Conservation (phyloP, 35 echinoderm and acorn worm genomes). For the Chiridota heheva region DNA sequence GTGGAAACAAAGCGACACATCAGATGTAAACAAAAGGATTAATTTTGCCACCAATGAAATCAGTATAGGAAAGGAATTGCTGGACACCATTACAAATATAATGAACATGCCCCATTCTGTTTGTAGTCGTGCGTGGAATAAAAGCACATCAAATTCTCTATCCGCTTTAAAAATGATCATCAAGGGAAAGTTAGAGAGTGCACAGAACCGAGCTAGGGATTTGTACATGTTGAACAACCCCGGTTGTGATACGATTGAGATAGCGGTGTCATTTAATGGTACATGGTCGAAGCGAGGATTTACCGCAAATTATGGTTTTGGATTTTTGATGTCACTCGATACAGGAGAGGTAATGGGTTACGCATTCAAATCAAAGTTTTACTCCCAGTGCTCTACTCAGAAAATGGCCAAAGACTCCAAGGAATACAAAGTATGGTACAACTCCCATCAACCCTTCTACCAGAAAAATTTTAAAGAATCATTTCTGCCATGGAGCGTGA, state of each 20-base stretch:
- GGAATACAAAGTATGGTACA: slow-evolving; percentile 14
- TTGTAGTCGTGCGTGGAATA: not conserved
- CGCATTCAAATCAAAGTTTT: slow-evolving; percentile 33
- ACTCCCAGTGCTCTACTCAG: slow-evolving; percentile 27
- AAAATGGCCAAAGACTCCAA: slow-evolving; percentile 11
- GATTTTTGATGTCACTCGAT: slow-evolving; percentile 60
- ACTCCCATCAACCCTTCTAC: not conserved
- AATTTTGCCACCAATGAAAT: not conserved
- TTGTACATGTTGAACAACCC: not conserved
- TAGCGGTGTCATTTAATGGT: slow-evolving; percentile 52
- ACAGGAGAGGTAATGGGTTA: slow-evolving; percentile 56
- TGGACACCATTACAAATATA: not conserved
- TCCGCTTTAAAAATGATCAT: not conserved
- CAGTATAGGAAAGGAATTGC: not conserved
- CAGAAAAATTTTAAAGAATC: slow-evolving; percentile 15
- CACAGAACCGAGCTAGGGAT: not conserved
- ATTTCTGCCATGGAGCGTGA: slow-evolving; percentile 36
- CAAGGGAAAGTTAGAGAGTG: not conserved
- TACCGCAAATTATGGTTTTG: slow-evolving; percentile 54
- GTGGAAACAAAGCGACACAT: not conserved
- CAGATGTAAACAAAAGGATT: not conserved
- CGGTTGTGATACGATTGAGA: slow-evolving; percentile 7
- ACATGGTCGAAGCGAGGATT: slow-evolving; percentile 53
- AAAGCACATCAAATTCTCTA: not conserved
- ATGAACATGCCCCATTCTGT: not conserved